These are phyloP conservation scores for Drosophila neonasuta DNA, from an alignment of 2,888 invertebrate genomes.

Conservation along the genomic window DNA sequence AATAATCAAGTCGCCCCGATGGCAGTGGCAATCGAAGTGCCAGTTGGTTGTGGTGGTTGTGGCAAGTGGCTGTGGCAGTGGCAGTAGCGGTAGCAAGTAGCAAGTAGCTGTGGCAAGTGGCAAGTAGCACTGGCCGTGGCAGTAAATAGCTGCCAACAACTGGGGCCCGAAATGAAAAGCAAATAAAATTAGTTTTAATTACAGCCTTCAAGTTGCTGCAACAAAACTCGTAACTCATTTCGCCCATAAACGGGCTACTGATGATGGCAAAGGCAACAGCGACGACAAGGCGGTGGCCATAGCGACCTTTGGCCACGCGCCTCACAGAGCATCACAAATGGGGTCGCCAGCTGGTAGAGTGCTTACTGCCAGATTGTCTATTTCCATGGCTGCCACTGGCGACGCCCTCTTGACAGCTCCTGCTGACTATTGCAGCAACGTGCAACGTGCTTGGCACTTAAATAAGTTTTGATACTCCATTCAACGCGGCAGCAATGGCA, in stretches of 20 bases:
- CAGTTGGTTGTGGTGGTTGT: neutral
- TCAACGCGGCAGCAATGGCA: slow-evolving; percentile 46
- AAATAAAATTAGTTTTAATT: slow-evolving; percentile 77
- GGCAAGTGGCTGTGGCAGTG: neutral
- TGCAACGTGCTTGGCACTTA: slow-evolving; percentile 78
- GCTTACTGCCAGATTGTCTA: slow-evolving; percentile 66
- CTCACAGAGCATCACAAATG: slow-evolving; percentile 52
- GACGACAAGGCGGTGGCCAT: slow-evolving; percentile 33
- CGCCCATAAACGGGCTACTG: slow-evolving; percentile 60
- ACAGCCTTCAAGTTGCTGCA: slow-evolving; percentile 74
- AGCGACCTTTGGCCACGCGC: slow-evolving; percentile 46
- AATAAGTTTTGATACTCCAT: slow-evolving; percentile 70
- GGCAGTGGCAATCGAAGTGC: slow-evolving; percentile 8
- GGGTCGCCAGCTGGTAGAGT: slow-evolving; percentile 61
- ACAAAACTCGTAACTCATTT: slow-evolving; percentile 74
- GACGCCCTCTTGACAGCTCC: slow-evolving; percentile 36
- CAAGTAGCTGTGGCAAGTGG: neutral
- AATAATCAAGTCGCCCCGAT: slow-evolving; percentile 52
- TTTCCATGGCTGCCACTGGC: slow-evolving; percentile 58
- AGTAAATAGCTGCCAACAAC: slow-evolving; percentile 31
- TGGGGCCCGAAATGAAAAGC: slow-evolving; percentile 58
- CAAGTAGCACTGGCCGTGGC: slow-evolving; percentile 14
- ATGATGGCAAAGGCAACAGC: slow-evolving; percentile 14
- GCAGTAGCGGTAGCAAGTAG: neutral
- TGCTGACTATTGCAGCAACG: slow-evolving; percentile 54